Evolutionary conservation across 2,888 invertebrate genomes (phyloP), one percentile per base, ranked within the genome.

Genomic region (Helleia helle): DNA sequence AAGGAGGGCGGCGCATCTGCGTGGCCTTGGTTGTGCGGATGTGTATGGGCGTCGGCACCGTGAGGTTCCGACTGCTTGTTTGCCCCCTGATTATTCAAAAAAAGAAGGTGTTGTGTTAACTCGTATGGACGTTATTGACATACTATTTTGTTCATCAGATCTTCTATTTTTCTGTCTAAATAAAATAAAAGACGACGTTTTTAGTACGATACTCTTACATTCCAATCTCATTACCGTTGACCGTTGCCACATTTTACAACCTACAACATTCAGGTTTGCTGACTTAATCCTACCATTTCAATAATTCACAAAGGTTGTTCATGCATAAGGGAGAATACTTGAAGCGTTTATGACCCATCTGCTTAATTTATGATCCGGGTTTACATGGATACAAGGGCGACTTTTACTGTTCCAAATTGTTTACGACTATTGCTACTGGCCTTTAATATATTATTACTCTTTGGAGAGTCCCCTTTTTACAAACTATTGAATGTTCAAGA

Each of bases 331-430:
- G 31, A 41, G 39, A 17, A 24, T 14, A 1, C 40, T 49, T 40
- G 15, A 43, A 46, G 48, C 48, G 42, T 54, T 55, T 52, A 54
- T 48, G 46, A 44, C 31, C 43, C 45, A 24, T 49, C 41, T 48
- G 43, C 27, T 44, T 51, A 51, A 54, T 54, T 51, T 55, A 51
- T 46, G 38, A 44, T 39, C 9, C 14, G 27, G 42, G 40, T 46
- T 43, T 46, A 40, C 50, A 38, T 43, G 42, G 40, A 34, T 40
- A 31, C 14, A 29, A 13, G 24, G 17, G 25, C 27, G 26, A 47
- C 28, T 29, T 43, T 41, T 41, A 43, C 34, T 17, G 34, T 26
- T 42, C 27, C 31, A 25, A 44, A 44, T 41, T 41, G 41, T 41
- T 44, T 44, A 44, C 44, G 44, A 44, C 11, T 34, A 34, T 40